Conservation (phyloP, 2,888 invertebrate species). For the Tetheella fluctuosa region DNA sequence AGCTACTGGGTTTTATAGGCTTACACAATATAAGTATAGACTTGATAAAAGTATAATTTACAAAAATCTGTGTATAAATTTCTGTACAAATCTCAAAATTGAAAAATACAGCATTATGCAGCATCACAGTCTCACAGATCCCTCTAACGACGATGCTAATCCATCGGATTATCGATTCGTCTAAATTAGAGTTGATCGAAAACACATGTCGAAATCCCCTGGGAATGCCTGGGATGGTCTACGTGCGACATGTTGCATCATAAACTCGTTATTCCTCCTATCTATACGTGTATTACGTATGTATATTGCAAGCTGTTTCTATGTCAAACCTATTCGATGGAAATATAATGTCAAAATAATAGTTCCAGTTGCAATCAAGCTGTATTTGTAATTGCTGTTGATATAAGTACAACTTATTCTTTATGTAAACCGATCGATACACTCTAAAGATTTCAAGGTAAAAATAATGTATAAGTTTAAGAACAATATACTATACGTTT, state of each 20-base stretch:
- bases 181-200: conserved; percentile 30
- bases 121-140: conserved; percentile 19
- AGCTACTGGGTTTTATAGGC: too few relatives aligned
- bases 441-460: too few relatives aligned
- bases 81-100: too few relatives aligned
- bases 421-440: too few relatives aligned
- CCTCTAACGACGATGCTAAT: conserved; percentile 28
- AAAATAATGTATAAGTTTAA: too few relatives aligned
- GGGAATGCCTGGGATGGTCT: conserved; percentile 20
- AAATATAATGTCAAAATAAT: neutral
- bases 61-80: too few relatives aligned
- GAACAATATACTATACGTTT: too few relatives aligned
- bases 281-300: neutral
- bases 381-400: neutral
- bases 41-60: too few relatives aligned
- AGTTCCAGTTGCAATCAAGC: neutral
- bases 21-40: too few relatives aligned
- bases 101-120: too few relatives aligned
- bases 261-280: conserved; percentile 3
- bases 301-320: neutral
- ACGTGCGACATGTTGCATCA: conserved; percentile 23
- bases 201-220: conserved; percentile 31
- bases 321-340: neutral
- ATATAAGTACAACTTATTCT: too few relatives aligned
- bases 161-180: conserved; percentile 26